These are phyloP conservation scores for Pogoniulus pusillus DNA, from an alignment of 2,797 vertebrate genomes.

Conservation along the genomic window DNA sequence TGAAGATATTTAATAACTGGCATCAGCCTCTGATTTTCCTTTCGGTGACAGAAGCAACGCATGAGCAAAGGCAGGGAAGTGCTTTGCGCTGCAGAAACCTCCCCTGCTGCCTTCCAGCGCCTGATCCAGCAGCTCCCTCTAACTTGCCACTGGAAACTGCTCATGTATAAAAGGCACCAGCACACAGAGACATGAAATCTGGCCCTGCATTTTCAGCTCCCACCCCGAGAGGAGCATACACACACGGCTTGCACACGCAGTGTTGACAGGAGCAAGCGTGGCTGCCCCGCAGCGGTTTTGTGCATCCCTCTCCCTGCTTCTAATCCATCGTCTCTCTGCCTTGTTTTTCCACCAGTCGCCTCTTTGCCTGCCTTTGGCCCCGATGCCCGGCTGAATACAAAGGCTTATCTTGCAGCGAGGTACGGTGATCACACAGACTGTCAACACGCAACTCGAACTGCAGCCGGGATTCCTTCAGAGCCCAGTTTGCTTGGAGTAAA, in stretches of 20 bases:
- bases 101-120: not conserved
- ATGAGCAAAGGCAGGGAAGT: not conserved
- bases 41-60: not conserved
- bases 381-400: not conserved
- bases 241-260: not conserved
- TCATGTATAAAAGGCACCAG: not conserved
- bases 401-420: not conserved
- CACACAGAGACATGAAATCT: not conserved
- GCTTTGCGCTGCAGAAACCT: not conserved
- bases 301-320: not conserved
- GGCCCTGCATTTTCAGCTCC: not conserved
- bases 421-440: rapidly evolving
- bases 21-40: not conserved
- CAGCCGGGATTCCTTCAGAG: rapidly evolving
- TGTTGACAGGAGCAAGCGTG: rapidly evolving
- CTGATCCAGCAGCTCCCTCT: not conserved
- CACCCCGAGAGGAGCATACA: rapidly evolving
- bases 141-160: not conserved
- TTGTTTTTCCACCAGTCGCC: not conserved
- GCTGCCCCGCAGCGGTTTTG: not conserved
- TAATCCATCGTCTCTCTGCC: not conserved
- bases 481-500: not conserved
- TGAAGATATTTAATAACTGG: slow-evolving; percentile 39
- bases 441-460: rapidly evolving
- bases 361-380: not conserved